Percentiles rank a stretch among this genome's conserved stretches.
Evolutionary conservation across 92 coral and sea anemone species (phyloP).

Genomic region (Siderastrea radians): DNA sequence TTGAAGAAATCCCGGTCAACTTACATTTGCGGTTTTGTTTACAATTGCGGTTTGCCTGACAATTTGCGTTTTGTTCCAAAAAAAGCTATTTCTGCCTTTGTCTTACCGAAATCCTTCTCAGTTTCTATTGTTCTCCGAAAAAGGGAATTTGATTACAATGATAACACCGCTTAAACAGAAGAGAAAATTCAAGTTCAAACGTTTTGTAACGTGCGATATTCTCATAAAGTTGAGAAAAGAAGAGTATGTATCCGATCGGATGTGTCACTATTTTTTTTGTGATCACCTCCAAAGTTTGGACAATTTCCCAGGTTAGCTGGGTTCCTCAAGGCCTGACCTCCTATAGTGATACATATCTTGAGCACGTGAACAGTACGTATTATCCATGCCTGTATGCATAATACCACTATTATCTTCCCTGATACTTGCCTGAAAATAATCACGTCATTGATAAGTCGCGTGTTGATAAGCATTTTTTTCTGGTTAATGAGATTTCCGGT

Average conservation of each 20-base stretch:
- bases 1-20: background rate
- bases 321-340: background rate
- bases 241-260: background rate
- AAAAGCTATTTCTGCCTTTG: background rate
- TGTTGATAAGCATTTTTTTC: background rate
- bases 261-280: background rate
- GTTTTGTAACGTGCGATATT: background rate
- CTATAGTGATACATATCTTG: background rate
- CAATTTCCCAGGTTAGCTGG: constrained; percentile 13
- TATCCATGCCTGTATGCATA: constrained; percentile 7
- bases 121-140: constrained; percentile 25
- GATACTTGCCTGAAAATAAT: background rate
- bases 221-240: background rate
- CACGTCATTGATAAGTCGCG: background rate
- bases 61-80: background rate
- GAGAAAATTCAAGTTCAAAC: background rate
- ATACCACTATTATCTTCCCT: background rate
- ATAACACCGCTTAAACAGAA: background rate
- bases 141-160: constrained; percentile 25
- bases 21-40: background rate
- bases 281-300: constrained; percentile 17
- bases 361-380: constrained; percentile 4
- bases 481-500: constrained; percentile 25
- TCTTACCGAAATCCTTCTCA: background rate
- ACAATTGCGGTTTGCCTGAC: constrained; percentile 26